phyloP scores from a whole-genome alignment of 1,140 invertebrate genomes.

The Philotrypesis tridentata region DNA sequence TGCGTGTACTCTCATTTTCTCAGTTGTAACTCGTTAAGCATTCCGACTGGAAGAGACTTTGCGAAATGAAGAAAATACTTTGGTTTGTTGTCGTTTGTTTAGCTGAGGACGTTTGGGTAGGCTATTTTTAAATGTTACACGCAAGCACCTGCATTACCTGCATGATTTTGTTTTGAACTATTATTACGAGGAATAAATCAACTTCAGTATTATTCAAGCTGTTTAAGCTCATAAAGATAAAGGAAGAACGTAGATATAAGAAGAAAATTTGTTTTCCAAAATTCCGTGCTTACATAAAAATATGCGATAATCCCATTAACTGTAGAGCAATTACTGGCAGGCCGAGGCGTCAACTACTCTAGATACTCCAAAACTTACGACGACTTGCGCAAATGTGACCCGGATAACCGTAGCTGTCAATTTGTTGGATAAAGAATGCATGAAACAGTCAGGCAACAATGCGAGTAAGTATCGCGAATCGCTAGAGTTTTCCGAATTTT shows the following conservation, averaged over 20 bases:
- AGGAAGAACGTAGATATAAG: no score
- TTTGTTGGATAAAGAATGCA: conserved; percentile 34
- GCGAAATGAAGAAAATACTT: background rate
- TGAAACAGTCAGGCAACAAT: background rate
- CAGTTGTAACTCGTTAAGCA: background rate
- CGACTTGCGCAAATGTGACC: conserved; percentile 26
- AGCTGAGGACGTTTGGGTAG: background rate
- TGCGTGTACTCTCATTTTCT: background rate
- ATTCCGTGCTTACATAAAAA: no score
- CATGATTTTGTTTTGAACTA: no score
- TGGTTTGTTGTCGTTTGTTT: background rate
- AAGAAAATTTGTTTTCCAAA: no score
- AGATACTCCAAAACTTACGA: background rate
- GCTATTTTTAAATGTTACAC: no score
- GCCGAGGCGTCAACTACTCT: background rate
- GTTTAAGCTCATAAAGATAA: no score
- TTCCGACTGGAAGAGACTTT: background rate
- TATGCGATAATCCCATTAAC: background rate
- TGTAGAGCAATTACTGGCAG: background rate
- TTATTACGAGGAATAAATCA: no score
- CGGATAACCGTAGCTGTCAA: conserved; percentile 19
- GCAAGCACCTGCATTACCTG: no score
- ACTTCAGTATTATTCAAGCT: no score
- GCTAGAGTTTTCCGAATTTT: background rate
- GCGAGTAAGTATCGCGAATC: conserved; percentile 3